Conservation (phyloP, 2,888 invertebrate species). For the Ceramica pisi region DNA sequence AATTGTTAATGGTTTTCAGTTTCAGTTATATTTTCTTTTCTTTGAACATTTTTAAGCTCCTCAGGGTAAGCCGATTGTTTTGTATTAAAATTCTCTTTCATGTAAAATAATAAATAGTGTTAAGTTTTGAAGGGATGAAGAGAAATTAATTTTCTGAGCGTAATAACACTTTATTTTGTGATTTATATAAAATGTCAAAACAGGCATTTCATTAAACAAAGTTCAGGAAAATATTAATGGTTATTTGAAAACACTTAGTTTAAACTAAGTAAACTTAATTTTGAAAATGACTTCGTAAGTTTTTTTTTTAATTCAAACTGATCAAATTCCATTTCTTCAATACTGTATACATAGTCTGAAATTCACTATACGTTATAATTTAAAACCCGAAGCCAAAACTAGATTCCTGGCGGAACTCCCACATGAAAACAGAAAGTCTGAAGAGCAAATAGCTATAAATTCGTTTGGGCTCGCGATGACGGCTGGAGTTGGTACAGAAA, state of each 20-base stretch:
- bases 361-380: constrained; percentile 45
- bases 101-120: constrained; percentile 44
- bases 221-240: neutral
- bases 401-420: constrained; percentile 60
- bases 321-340: neutral
- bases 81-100: constrained; percentile 45
- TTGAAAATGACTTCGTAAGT: neutral
- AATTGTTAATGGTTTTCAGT: constrained; percentile 50
- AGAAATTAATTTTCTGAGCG: constrained; percentile 40
- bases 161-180: constrained; percentile 17
- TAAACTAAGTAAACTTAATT: neutral
- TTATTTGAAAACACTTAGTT: constrained; percentile 13
- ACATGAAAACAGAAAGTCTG: constrained; percentile 68
- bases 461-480: constrained; percentile 83
- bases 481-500: constrained; percentile 86
- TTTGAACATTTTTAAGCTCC: constrained; percentile 14
- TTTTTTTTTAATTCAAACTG: neutral
- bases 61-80: constrained; percentile 35
- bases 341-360: constrained; percentile 2
- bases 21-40: constrained; percentile 25
- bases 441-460: constrained; percentile 88
- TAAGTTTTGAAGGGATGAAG: constrained; percentile 31
- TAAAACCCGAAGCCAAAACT: constrained; percentile 57
- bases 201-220: constrained; percentile 8
- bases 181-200: constrained; percentile 24